Evolutionary conservation across 2,888 invertebrate genomes (phyloP), one percentile per base, ranked within the genome.

Genomic region (Copidosoma aretas): DNA sequence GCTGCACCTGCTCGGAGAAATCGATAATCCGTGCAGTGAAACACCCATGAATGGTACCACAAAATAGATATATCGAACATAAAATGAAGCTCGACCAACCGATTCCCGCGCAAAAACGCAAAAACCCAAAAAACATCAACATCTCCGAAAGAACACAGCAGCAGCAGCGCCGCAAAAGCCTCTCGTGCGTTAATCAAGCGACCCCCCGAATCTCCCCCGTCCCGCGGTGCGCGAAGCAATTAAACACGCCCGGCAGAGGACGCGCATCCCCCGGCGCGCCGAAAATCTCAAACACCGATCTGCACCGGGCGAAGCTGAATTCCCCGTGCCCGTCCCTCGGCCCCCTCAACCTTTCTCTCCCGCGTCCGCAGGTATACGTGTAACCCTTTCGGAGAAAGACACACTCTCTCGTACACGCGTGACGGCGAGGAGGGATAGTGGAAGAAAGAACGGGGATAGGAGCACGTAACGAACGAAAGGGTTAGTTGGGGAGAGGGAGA

Each of bases 221-320:
- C 43, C 43, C 43, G 43, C 12, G 43, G 43, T 46, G 41, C 39
- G 65, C 61, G 62, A 63, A 54, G 65, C 65, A 65, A 69, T 69
- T 69, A 69, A 66, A 65, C 43, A 14, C 62, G 62, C 60, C 59
- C 54, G n/a, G n/a, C n/a, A n/a, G n/a, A n/a, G n/a, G n/a, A 21
- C 1, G 21, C n/a, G 53, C 24, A 54, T 19, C 39, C 49, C 51
- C 17, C 39, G 21, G 56, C 12, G 51, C 24, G 41, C 24, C 51
- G 60, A 68, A 66, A 70, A 63, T 64, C 59, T 61, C 39, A 25
- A 46, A 57, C 66, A 59, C 66, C 62, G 66, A 70, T 70, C 66
- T 62, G 53, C 21, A 21, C n/a, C n/a, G 53, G 21, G 57, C 51
- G 54, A 59, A 56, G 59, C 58, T 54, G 51, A 70, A 66, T 63